Evolutionary conservation across 64 coral and sea anemone species (phyloP).

Genomic region (Stylophora pistillata): DNA sequence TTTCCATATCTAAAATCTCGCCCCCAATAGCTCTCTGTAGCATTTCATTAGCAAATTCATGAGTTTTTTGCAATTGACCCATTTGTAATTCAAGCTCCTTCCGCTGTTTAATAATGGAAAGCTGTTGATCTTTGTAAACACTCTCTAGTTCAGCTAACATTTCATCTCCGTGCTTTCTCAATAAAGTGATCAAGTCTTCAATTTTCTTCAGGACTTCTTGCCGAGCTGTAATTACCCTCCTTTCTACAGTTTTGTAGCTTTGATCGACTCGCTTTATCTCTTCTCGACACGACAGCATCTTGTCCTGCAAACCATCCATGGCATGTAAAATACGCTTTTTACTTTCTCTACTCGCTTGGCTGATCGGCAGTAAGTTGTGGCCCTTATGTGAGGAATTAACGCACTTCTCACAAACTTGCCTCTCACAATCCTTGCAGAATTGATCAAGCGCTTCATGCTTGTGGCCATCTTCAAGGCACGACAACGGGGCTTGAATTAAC

Average conservation of each 20-base stretch:
- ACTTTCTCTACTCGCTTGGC: slow-evolving; percentile 40
- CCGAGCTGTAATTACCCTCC: slow-evolving; percentile 39
- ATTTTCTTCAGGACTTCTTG: slow-evolving; percentile 51
- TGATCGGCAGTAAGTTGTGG: slow-evolving; percentile 27
- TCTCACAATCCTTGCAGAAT: slow-evolving; percentile 71
- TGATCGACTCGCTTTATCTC: slow-evolving; percentile 30
- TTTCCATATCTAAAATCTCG: slow-evolving; percentile 73
- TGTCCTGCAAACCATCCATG: slow-evolving; percentile 37
- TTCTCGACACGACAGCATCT: slow-evolving; percentile 30
- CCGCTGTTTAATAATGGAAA: slow-evolving; percentile 52
- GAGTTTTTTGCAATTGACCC: slow-evolving; percentile 70
- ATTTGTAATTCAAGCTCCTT: slow-evolving; percentile 63
- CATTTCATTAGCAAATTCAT: slow-evolving; percentile 57
- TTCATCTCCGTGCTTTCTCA: slow-evolving; percentile 61
- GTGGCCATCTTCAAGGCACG: slow-evolving; percentile 63
- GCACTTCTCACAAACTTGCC: slow-evolving; percentile 58
- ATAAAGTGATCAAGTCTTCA: slow-evolving; percentile 6
- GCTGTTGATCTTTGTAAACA: slow-evolving; percentile 73
- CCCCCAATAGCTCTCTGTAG: slow-evolving; percentile 64
- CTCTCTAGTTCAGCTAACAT: slow-evolving; percentile 59
- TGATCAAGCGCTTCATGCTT: slow-evolving; percentile 58
- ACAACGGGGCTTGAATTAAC: slow-evolving; percentile 58
- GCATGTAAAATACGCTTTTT: slow-evolving; percentile 27
- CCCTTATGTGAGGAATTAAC: slow-evolving; percentile 7
- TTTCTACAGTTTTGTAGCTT: slow-evolving; percentile 53